These are phyloP conservation scores for Xestoiulus laeticollis DNA, from an alignment of 2,888 invertebrate species.

Conservation along the genomic window DNA sequence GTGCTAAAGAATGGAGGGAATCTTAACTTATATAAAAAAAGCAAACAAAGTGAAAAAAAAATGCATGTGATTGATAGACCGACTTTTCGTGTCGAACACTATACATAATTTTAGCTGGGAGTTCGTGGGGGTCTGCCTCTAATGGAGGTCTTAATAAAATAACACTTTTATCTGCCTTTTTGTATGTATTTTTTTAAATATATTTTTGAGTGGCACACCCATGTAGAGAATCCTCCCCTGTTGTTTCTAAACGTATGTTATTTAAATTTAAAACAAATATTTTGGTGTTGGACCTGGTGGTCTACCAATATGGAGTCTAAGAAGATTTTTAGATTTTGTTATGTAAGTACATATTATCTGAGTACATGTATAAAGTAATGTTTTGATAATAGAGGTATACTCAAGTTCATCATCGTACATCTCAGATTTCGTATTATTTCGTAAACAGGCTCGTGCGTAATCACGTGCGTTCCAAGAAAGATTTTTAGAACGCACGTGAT, in stretches of 20 bases:
- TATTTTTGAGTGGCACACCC: background rate
- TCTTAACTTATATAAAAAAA: background rate
- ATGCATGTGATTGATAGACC: constrained; percentile 36
- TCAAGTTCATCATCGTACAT: too few relatives aligned
- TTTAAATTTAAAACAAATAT: background rate
- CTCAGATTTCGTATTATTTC: too few relatives aligned
- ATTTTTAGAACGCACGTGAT: too few relatives aligned
- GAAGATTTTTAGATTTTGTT: background rate
- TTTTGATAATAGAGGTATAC: too few relatives aligned
- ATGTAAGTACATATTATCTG: too few relatives aligned
- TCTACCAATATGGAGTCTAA: background rate
- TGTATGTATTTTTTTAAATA: background rate
- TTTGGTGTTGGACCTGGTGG: constrained; percentile 17
- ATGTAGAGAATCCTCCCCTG: background rate
- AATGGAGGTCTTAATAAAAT: background rate
- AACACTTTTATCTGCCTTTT: background rate
- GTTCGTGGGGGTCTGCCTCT: background rate
- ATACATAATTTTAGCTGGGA: background rate
- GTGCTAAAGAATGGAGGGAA: constrained; percentile 32
- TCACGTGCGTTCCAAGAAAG: too few relatives aligned
- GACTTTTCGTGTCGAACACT: background rate
- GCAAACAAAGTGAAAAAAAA: background rate
- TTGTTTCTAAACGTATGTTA: background rate
- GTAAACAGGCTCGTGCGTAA: too few relatives aligned
- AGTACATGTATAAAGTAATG: too few relatives aligned